phyloP scores from a whole-genome alignment of 2,113 vertebrate genomes.

The Calonectris borealis region DNA sequence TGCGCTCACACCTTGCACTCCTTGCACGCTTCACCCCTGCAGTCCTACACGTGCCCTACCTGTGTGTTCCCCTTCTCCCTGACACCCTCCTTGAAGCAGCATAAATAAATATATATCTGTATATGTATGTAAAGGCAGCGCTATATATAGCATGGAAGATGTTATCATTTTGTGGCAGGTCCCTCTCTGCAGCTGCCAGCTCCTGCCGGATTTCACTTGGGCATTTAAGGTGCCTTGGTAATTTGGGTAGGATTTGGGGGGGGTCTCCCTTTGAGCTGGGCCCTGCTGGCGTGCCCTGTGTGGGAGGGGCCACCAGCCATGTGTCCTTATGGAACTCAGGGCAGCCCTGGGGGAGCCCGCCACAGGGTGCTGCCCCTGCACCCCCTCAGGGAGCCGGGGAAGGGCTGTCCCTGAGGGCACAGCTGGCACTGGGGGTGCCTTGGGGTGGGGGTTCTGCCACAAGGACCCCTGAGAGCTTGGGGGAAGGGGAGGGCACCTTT shows the following conservation, averaged over 20 bases:
- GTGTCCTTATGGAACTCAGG: not conserved
- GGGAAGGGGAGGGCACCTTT: not conserved
- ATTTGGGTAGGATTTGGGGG: not conserved
- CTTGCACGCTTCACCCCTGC: accelerated
- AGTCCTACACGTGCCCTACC: not conserved
- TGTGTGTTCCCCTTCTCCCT: not conserved
- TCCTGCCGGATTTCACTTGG: not conserved
- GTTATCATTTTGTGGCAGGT: not conserved
- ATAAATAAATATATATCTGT: not conserved
- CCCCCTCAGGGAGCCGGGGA: accelerated
- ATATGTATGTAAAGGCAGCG: not conserved
- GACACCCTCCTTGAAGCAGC: not conserved
- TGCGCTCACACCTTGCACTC: accelerated
- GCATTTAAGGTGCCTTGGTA: not conserved
- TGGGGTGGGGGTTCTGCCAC: not conserved
- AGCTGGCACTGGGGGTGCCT: not conserved
- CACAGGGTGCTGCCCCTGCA: not conserved
- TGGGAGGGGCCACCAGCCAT: not conserved
- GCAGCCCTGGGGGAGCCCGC: accelerated
- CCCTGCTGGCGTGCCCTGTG: not conserved
- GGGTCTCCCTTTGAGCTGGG: not conserved
- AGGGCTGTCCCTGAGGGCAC: accelerated
- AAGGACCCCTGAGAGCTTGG: no score
- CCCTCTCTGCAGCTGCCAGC: not conserved
- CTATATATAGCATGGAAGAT: not conserved